Evolutionary conservation across 2,113 vertebrate genomes (phyloP), one percentile per base, ranked within the genome.

Genomic region (Progne subis): DNA sequence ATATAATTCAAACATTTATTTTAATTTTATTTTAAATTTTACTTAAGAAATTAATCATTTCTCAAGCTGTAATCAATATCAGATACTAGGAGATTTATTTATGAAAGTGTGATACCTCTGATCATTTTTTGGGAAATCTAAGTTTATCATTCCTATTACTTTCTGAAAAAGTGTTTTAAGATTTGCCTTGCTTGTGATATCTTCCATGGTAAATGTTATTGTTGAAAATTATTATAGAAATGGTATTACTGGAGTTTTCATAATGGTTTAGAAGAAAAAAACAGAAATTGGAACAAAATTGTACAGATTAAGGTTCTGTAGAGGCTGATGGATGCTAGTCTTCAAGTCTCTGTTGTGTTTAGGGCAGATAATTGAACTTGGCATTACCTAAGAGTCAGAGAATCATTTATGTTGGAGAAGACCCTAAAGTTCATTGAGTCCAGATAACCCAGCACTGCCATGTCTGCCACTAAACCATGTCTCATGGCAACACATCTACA

Each of bases 401-500:
- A 65, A 70, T 44, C 3, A 55, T 50, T 57, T 41, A 24, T 2
- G 8, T 32, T 50, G 21, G 24, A 79, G 68, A 88, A 80, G 19
- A 31, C 4, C 8, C 2, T 37, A 53, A 50, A 72, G 9, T n/a
- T 64, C n/a, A 44, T 17, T 3, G 1, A 18, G 14, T 39, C 17
- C 41, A 47, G 20, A n/a, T 39, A 82, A 84, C 1, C 7, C 15
- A 18, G 6, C 5, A 19, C 29, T 20, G 4, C 11, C 53, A 61
- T 79, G 6, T 17, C 47, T 4, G 25, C 9, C 4, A n/a, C 37
- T 57, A 56, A 89, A 37, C 14, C 5, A 5, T 14, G 6, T 67
- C 29, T 41, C 31, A 10, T 8, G 32, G 8, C 1, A 1, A 3
- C 10, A 7, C 8, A 7, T 11, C 31, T 32, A 8, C 21, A 11